These are phyloP conservation scores for Fringilla coelebs DNA, from an alignment of 2,797 vertebrate species.

Conservation along the genomic window DNA sequence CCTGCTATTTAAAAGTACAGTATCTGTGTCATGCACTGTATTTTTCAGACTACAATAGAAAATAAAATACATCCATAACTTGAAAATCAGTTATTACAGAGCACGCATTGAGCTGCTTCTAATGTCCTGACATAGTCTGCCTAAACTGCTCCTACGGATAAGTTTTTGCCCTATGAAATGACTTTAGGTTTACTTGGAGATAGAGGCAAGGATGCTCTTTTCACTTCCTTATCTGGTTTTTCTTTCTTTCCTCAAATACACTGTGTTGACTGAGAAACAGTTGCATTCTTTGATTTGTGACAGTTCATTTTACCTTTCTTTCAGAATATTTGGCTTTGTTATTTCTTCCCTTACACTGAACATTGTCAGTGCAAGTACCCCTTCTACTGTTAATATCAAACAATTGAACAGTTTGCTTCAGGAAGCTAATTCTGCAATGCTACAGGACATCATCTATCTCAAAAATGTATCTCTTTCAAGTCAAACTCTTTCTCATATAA, in stretches of 20 bases:
- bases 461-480: background rate
- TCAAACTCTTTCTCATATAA: background rate
- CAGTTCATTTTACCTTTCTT: background rate
- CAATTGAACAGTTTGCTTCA: background rate
- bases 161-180: background rate
- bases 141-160: background rate
- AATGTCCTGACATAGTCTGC: background rate
- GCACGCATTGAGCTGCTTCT: background rate
- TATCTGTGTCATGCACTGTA: background rate
- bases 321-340: background rate
- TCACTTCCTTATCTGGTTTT: background rate
- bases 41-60: background rate
- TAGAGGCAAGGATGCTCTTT: background rate
- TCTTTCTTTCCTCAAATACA: background rate
- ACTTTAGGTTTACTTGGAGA: background rate
- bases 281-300: background rate
- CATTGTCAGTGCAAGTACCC: background rate
- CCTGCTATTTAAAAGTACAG: background rate
- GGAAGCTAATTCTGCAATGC: constrained; percentile 27
- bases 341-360: constrained; percentile 7
- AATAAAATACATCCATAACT: background rate
- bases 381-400: background rate
- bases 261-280: background rate
- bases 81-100: background rate
- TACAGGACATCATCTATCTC: background rate